Percentiles rank a stretch among this genome's conserved stretches.
These are phyloP conservation scores for Heterohyrax brucei DNA, from an alignment of 2,797 vertebrate genomes.

Conservation along the genomic window DNA sequence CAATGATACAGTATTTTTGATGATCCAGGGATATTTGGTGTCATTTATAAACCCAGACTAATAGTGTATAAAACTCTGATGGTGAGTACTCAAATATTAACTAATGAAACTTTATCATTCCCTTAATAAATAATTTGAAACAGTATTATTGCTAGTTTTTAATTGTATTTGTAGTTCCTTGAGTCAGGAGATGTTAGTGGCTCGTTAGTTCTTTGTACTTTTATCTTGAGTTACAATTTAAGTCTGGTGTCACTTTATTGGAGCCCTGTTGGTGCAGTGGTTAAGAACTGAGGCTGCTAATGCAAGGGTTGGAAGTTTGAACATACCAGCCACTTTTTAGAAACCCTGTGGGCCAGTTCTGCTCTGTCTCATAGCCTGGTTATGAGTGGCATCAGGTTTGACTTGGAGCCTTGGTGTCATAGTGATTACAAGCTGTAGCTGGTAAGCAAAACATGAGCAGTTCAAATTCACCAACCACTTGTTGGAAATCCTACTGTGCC, in stretches of 20 bases:
- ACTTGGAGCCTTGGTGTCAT: too few relatives aligned
- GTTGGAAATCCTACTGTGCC: too few relatives aligned
- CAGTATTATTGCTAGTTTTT: slow-evolving; percentile 11
- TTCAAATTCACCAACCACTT: too few relatives aligned
- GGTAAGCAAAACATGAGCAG: too few relatives aligned
- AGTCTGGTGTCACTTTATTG: neutral
- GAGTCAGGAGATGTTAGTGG: neutral
- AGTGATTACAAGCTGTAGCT: too few relatives aligned
- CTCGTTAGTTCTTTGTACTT: neutral
- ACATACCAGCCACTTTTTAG: too few relatives aligned
- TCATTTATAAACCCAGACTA: slow-evolving; percentile 29
- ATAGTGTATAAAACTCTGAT: neutral
- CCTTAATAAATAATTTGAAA: slow-evolving; percentile 18
- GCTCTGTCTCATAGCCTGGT: too few relatives aligned
- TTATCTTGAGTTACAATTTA: slow-evolving; percentile 13
- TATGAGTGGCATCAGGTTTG: too few relatives aligned
- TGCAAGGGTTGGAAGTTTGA: too few relatives aligned
- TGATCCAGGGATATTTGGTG: neutral
- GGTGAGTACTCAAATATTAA: neutral
- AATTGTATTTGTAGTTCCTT: neutral
- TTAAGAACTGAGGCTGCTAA: too few relatives aligned
- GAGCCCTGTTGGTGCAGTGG: too few relatives aligned
- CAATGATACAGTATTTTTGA: slow-evolving; percentile 12
- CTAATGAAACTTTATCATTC: neutral
- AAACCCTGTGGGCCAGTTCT: too few relatives aligned